Percentiles rank a stretch among this genome's conserved stretches.
Evolutionary conservation across 1,140 invertebrate genomes (phyloP).

Genomic region (Apocrypta bakeri): DNA sequence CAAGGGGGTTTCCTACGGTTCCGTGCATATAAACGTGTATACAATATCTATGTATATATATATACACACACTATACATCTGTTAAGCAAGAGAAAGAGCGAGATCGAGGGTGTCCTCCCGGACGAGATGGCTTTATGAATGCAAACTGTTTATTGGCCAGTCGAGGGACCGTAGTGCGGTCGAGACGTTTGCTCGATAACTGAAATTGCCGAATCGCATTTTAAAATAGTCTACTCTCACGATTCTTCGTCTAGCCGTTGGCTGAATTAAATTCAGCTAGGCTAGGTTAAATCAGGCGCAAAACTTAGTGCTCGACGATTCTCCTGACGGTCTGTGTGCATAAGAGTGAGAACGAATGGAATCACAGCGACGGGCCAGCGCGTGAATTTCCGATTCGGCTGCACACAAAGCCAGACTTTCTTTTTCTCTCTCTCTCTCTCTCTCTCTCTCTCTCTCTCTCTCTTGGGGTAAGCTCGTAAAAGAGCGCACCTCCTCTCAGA

Average conservation of each 20-base stretch:
- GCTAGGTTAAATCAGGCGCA: slow-evolving; percentile 40
- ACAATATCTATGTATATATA: background rate
- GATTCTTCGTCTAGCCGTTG: background rate
- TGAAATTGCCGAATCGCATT: background rate
- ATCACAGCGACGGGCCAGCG: slow-evolving; percentile 53
- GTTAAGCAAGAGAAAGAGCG: too few species aligned
- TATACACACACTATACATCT: too few species aligned
- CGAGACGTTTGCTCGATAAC: background rate
- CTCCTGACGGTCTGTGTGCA: background rate
- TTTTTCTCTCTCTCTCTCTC: slow-evolving; percentile 33
- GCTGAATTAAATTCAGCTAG: slow-evolving; percentile 45
- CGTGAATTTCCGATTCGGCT: slow-evolving; percentile 58
- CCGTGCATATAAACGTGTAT: too few species aligned
- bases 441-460: slow-evolving; percentile 23
- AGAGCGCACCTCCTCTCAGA: slow-evolving; percentile 53
- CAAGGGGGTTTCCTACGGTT: background rate
- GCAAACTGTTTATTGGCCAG: background rate
- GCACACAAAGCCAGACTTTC: slow-evolving; percentile 29
- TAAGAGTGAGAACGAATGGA: slow-evolving; percentile 49
- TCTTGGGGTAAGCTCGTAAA: slow-evolving; percentile 54
- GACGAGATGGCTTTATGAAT: background rate
- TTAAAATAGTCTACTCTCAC: background rate
- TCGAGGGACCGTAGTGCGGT: too few species aligned
- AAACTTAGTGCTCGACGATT: slow-evolving; percentile 25
- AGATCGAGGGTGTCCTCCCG: too few species aligned